These are phyloP conservation scores for Sylvilagus bachmani DNA, from an alignment of 2,113 vertebrate genomes.

Conservation along the genomic window DNA sequence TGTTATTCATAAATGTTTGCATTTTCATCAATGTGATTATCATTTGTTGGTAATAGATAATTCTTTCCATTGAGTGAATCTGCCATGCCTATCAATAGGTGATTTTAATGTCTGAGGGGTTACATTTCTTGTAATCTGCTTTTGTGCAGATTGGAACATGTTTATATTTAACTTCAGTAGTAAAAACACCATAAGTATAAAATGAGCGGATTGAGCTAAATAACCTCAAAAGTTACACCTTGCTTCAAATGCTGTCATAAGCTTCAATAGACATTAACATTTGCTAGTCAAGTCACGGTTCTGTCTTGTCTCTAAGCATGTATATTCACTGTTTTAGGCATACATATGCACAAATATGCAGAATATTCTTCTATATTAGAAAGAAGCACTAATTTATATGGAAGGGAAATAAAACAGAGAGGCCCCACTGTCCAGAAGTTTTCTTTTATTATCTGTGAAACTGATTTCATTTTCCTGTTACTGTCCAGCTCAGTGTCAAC, in stretches of 20 bases:
- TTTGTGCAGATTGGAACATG: constrained; percentile 17
- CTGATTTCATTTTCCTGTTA: constrained; percentile 78
- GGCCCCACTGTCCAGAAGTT: constrained; percentile 80
- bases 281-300: not conserved
- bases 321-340: not conserved
- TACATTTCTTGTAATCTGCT: constrained; percentile 19
- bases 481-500: constrained; percentile 43
- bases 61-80: not conserved
- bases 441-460: constrained; percentile 75
- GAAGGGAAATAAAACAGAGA: constrained; percentile 84
- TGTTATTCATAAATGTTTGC: constrained; percentile 31
- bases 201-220: not conserved
- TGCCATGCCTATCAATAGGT: not conserved
- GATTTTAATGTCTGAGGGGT: not conserved
- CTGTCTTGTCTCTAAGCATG: not conserved
- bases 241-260: constrained; percentile 43
- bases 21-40: not conserved
- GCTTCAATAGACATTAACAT: not conserved
- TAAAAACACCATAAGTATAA: constrained; percentile 12
- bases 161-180: constrained; percentile 21
- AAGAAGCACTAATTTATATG: constrained; percentile 79
- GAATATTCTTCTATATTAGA: constrained; percentile 45
- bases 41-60: not conserved
- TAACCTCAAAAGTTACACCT: not conserved
- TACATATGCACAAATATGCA: constrained; percentile 11